Percentiles rank a stretch among this genome's conserved stretches.
Evolutionary conservation across 2,888 invertebrate genomes (phyloP).

Genomic region (Ophion ellenae): DNA sequence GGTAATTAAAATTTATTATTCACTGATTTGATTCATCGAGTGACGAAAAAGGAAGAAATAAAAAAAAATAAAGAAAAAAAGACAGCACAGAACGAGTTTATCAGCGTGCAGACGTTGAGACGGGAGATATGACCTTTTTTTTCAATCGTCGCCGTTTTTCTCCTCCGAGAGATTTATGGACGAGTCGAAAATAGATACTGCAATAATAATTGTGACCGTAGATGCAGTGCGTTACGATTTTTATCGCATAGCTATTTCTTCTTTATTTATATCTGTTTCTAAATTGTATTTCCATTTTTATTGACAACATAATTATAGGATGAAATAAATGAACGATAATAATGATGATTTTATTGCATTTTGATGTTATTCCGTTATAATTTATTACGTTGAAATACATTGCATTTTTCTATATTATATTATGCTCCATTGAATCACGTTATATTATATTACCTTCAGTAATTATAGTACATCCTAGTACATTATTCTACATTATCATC

Average conservation of each 20-base stretch:
- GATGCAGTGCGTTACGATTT: neutral
- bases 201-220: neutral
- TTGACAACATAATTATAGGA: too few species aligned
- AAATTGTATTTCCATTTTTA: too few species aligned
- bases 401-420: too few species aligned
- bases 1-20: constrained; percentile 61
- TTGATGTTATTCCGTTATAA: too few species aligned
- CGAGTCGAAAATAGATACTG: neutral
- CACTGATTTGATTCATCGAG: constrained; percentile 23
- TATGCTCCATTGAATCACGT: too few species aligned
- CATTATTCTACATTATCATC: too few species aligned
- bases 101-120: neutral
- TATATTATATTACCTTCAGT: too few species aligned
- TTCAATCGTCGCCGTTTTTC: neutral
- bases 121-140: neutral
- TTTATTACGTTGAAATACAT: too few species aligned
- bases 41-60: neutral
- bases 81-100: constrained; percentile 17
- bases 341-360: too few species aligned
- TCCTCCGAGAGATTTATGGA: neutral
- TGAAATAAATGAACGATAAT: too few species aligned
- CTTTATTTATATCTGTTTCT: neutral
- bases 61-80: neutral
- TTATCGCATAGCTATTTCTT: neutral
- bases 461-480: too few species aligned